Evolutionary conservation across 2,113 vertebrate genomes (phyloP).

Genomic region (Odocoileus hemionus): DNA sequence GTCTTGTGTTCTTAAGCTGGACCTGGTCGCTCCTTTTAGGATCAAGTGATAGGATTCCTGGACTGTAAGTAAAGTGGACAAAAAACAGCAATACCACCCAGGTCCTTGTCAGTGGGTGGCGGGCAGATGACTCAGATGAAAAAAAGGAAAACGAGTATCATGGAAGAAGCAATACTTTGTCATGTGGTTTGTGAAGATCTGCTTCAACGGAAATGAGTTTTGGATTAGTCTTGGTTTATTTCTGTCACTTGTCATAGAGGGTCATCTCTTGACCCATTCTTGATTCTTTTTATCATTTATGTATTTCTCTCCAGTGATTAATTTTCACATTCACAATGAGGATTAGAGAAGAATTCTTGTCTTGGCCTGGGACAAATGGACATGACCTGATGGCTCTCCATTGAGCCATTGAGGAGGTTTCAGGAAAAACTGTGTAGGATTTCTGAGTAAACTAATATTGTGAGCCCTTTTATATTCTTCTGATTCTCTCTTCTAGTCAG

Average conservation of each 20-base stretch:
- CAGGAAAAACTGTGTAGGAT: background rate
- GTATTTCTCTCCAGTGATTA: background rate
- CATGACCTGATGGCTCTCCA: background rate
- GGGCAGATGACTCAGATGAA: background rate
- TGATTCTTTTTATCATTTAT: background rate
- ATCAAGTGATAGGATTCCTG: background rate
- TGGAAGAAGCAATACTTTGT: background rate
- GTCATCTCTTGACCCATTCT: background rate
- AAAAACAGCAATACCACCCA: background rate
- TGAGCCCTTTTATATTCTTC: background rate
- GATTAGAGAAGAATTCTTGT: background rate
- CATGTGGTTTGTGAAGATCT: background rate
- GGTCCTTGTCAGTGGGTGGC: background rate
- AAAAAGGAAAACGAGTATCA: background rate
- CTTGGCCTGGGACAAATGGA: background rate
- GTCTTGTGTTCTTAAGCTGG: background rate
- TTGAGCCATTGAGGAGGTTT: background rate
- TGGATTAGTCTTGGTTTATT: background rate
- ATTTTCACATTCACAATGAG: background rate
- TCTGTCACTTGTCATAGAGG: background rate
- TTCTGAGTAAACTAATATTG: background rate
- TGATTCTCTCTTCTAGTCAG: too few relatives aligned
- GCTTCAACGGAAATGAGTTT: background rate
- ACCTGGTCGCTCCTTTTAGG: fast-evolving
- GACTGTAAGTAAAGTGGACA: background rate